phyloP scores from a whole-genome alignment of 2,888 invertebrate species.

The Calliopum simillimum region DNA sequence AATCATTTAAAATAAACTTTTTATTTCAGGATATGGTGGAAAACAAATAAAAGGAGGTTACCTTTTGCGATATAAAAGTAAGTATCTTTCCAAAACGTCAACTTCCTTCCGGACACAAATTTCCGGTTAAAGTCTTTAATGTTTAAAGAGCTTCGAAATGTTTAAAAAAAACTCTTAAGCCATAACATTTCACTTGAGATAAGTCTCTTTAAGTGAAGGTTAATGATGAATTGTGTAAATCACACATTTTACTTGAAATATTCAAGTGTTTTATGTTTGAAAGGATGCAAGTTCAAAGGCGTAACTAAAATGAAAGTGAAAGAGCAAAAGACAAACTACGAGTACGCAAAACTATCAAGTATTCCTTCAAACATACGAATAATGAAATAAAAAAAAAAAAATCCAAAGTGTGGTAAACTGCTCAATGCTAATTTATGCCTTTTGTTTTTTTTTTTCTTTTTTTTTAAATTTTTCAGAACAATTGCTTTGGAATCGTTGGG shows the following conservation, averaged over 20 bases:
- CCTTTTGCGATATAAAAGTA: conserved; percentile 81
- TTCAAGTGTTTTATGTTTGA: background rate
- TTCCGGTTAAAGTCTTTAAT: too few relatives aligned
- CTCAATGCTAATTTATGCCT: background rate
- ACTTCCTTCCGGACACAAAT: too few relatives aligned
- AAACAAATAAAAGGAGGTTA: conserved; percentile 83
- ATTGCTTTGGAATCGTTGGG: conserved; percentile 82
- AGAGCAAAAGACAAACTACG: too few relatives aligned
- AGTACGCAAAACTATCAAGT: background rate
- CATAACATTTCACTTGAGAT: background rate
- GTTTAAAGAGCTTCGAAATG: too few relatives aligned
- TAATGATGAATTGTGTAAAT: background rate
- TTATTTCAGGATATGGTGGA: conserved; percentile 72
- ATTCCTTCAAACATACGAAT: background rate
- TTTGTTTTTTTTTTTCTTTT: background rate
- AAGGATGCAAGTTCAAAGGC: background rate
- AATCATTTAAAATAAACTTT: background rate
- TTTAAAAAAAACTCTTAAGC: too few relatives aligned
- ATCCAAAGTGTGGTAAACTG: background rate
- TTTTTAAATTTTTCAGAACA: conserved; percentile 72
- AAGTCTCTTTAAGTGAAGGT: background rate
- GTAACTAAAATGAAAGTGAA: too few relatives aligned
- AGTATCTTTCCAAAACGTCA: conserved; percentile 69
- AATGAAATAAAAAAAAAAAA: conserved; percentile 5
- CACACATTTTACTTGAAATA: background rate